A percentile compares a stretch with the other conserved stretches of the same genome.
Conservation (phyloP, 2,113 vertebrate genomes). For the Gobiocypris rarus region DNA sequence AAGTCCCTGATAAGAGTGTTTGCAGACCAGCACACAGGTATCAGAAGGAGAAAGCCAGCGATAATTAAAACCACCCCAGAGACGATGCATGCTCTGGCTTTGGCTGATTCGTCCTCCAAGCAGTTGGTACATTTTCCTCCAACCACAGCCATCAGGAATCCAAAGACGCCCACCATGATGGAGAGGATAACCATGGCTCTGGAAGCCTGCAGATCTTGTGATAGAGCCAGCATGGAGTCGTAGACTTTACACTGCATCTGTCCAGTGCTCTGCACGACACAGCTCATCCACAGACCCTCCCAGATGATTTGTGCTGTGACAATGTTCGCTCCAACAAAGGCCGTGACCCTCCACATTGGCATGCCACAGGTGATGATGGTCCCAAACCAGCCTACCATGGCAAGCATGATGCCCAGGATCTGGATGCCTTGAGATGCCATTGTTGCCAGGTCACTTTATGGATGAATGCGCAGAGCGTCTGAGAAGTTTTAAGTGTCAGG, state of each 20-base stretch:
- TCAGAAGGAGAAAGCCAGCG: constrained; percentile 69
- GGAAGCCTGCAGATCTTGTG: constrained; percentile 77
- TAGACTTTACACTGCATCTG: constrained; percentile 83
- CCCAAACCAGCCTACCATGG: constrained; percentile 77
- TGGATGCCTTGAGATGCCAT: constrained; percentile 80
- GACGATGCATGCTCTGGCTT: constrained; percentile 75
- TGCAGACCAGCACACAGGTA: constrained; percentile 79
- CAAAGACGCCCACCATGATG: constrained; percentile 74
- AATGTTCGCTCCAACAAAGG: constrained; percentile 77
- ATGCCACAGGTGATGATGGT: constrained; percentile 71
- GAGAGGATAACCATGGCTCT: constrained; percentile 77
- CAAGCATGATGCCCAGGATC: constrained; percentile 74
- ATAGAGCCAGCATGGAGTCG: constrained; percentile 76
- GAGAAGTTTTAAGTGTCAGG: constrained; percentile 36
- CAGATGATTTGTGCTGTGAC: constrained; percentile 77
- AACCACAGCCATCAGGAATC: constrained; percentile 70
- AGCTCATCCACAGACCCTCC: constrained; percentile 82
- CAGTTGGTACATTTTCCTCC: constrained; percentile 82
- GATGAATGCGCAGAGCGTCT: constrained; percentile 33
- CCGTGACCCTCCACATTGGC: constrained; percentile 81
- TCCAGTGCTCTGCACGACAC: constrained; percentile 80
- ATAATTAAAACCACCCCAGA: constrained; percentile 77
- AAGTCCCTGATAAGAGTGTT: constrained; percentile 76
- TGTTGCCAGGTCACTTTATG: constrained; percentile 19
- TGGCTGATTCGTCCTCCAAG: constrained; percentile 75